These are phyloP conservation scores for Cheirogaleus major DNA, from an alignment of 2,797 vertebrate genomes.

Conservation along the genomic window DNA sequence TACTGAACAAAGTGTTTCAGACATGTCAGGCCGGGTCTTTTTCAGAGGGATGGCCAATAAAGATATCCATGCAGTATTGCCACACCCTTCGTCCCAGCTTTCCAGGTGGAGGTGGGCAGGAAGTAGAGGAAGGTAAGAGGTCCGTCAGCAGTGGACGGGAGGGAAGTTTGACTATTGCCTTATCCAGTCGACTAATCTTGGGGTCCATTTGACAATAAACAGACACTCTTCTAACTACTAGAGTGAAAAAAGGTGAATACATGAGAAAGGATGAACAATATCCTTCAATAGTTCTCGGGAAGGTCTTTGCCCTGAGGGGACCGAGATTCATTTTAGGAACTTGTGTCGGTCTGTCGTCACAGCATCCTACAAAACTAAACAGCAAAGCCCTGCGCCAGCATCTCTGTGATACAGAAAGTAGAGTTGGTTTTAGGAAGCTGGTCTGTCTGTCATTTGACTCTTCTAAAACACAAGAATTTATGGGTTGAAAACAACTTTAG, in stretches of 20 bases:
- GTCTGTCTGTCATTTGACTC: neutral
- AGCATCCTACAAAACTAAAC: neutral
- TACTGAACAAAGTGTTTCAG: neutral
- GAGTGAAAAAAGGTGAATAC: neutral
- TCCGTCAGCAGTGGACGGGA: neutral
- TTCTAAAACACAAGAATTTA: constrained; percentile 53
- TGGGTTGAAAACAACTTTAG: constrained; percentile 54
- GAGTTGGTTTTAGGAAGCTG: neutral
- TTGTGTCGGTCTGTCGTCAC: neutral
- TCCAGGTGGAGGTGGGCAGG: neutral
- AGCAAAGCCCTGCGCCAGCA: neutral
- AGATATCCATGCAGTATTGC: neutral
- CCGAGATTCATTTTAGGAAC: neutral
- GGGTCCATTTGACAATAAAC: neutral
- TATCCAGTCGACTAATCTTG: neutral
- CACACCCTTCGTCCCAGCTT: neutral
- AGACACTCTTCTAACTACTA: neutral
- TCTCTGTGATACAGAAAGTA: neutral
- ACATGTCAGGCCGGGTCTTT: neutral
- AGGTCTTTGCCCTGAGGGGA: neutral
- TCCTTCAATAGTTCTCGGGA: neutral
- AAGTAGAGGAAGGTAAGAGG: neutral
- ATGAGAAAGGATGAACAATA: neutral
- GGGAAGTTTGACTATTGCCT: neutral
- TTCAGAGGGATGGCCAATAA: neutral